A percentile compares a stretch with the other conserved stretches of the same genome.
Evolutionary conservation across 2,888 invertebrate species (phyloP).

Genomic region (Drosophila rubida): DNA sequence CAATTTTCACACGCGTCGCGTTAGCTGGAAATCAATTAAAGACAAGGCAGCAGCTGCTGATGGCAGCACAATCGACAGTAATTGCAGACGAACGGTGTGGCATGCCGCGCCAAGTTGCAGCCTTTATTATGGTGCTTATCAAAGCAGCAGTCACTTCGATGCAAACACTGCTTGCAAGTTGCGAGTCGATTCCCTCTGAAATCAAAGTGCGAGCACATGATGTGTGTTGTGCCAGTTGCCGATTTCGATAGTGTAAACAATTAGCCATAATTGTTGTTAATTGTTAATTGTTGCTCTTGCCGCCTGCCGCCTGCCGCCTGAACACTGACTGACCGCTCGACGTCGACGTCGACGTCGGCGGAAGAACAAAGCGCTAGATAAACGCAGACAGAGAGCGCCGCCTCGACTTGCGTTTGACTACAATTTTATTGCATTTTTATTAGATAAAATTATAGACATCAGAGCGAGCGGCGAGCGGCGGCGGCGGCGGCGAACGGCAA

Average conservation of each 20-base stretch:
- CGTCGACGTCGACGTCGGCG: slow-evolving; percentile 37
- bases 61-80: not conserved
- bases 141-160: too few relatives aligned
- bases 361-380: slow-evolving; percentile 54
- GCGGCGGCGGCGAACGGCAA: too few relatives aligned
- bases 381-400: slow-evolving; percentile 41
- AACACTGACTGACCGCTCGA: slow-evolving; percentile 10
- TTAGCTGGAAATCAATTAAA: not conserved
- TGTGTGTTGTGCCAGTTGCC: slow-evolving; percentile 17
- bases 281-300: slow-evolving; percentile 12
- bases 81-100: not conserved
- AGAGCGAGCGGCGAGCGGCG: too few relatives aligned
- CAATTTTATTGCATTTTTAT: slow-evolving; percentile 70
- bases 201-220: too few relatives aligned
- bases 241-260: slow-evolving; percentile 46
- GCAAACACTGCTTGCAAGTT: too few relatives aligned
- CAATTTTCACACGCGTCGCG: slow-evolving; percentile 49
- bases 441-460: slow-evolving; percentile 72
- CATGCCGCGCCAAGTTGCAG: not conserved
- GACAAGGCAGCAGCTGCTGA: too few relatives aligned
- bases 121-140: not conserved
- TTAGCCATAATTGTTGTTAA: slow-evolving; percentile 28
- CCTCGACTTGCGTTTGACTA: slow-evolving; percentile 42
- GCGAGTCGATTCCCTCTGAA: too few relatives aligned
- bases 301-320: slow-evolving; percentile 7